phyloP scores from a whole-genome alignment of 2,113 vertebrate genomes.

The Cervus canadensis region DNA sequence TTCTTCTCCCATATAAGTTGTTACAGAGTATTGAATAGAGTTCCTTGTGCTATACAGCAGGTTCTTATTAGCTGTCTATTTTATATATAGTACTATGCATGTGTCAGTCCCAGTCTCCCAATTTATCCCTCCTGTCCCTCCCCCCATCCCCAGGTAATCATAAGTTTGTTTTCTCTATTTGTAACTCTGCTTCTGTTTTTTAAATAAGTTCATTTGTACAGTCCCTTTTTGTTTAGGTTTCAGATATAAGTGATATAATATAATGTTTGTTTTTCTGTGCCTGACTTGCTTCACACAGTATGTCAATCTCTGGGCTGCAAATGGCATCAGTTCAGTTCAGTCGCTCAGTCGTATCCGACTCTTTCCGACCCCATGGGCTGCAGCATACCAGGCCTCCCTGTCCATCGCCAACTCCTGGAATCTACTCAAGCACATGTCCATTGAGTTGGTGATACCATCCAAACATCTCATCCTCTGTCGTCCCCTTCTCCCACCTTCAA shows the following conservation, averaged over 20 bases:
- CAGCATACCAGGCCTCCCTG: neutral
- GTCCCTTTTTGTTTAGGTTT: neutral
- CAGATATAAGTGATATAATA: neutral
- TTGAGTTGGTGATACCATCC: neutral
- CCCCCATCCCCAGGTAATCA: neutral
- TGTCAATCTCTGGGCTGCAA: neutral
- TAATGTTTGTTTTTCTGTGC: neutral
- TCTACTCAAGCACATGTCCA: neutral
- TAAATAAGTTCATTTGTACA: neutral
- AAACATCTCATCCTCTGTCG: neutral
- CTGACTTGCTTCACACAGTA: neutral
- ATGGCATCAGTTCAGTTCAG: neutral
- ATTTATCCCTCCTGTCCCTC: neutral
- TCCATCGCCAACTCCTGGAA: neutral
- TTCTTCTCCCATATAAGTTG: neutral
- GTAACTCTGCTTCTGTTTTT: neutral
- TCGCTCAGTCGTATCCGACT: neutral
- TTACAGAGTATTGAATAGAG: neutral
- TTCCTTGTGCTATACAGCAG: neutral
- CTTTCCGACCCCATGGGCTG: neutral
- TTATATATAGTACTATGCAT: neutral
- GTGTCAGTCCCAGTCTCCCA: neutral
- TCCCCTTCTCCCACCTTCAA: neutral
- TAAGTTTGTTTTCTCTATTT: neutral
- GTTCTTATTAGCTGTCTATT: neutral